Conservation (phyloP, 2,113 vertebrate species). For the Pongo pygmaeus region DNA sequence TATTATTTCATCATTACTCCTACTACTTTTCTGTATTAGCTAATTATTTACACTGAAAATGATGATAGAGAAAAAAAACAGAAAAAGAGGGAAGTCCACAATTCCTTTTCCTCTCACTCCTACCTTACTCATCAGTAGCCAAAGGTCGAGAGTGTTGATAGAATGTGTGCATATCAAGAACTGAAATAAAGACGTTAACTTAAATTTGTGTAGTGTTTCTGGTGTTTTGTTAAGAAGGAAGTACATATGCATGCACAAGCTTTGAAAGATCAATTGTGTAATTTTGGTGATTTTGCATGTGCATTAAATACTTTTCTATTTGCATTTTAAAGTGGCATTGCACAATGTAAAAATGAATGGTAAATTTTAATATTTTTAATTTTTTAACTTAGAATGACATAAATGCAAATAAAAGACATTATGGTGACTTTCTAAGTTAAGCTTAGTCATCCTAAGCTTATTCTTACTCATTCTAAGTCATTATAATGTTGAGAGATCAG, state of each 20-base stretch:
- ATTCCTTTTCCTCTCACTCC: neutral
- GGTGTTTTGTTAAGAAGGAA: neutral
- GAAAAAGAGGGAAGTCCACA: neutral
- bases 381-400: neutral
- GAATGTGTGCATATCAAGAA: neutral
- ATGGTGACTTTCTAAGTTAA: neutral
- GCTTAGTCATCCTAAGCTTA: too few relatives aligned
- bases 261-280: neutral
- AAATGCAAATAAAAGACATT: neutral
- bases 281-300: neutral
- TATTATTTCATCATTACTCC: neutral
- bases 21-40: neutral
- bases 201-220: neutral
- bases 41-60: neutral
- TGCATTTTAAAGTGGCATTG: neutral
- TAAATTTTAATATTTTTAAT: neutral
- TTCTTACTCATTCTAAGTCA: too few relatives aligned
- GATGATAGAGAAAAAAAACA: neutral
- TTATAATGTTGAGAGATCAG: neutral
- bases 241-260: too few relatives aligned
- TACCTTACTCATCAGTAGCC: neutral
- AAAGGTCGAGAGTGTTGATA: neutral
- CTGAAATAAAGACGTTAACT: neutral
- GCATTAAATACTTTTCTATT: neutral
- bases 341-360: neutral